A percentile compares a stretch with the other conserved stretches of the same genome.
These are phyloP conservation scores for Lobophora halterata DNA, from an alignment of 2,888 invertebrate genomes.

Conservation along the genomic window DNA sequence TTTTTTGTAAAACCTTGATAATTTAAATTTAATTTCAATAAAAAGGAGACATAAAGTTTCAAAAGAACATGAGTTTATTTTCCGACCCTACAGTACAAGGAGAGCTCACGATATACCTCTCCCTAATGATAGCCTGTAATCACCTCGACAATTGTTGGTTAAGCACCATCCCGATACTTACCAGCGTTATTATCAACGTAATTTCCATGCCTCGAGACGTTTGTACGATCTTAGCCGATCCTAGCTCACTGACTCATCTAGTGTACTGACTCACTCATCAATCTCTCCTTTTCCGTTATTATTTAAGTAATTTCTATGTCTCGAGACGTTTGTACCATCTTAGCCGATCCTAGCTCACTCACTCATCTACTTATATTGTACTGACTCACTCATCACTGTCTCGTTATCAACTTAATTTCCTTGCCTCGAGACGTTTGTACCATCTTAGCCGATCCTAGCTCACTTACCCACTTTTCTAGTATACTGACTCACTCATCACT, in stretches of 20 bases:
- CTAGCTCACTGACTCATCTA: constrained; percentile 4
- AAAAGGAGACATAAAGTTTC: not conserved
- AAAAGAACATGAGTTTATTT: not conserved
- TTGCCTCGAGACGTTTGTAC: not conserved
- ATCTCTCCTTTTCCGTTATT: no score
- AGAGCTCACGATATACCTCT: constrained; percentile 18
- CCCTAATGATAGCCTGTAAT: constrained; percentile 22
- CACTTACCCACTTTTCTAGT: constrained; percentile 3
- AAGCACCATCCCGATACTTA: constrained; percentile 15
- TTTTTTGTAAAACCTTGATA: no score
- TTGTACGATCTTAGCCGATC: not conserved
- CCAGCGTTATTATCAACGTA: constrained; percentile 11
- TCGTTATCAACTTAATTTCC: constrained; percentile 11
- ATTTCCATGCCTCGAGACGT: constrained; percentile 2
- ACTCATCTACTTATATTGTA: no score
- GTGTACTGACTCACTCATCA: no score
- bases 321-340: no score
- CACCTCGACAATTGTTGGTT: constrained; percentile 18
- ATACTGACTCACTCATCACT: no score
- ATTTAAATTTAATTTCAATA: no score
- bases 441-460: no score
- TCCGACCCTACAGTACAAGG: not conserved
- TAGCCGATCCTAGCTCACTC: no score
- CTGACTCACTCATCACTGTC: no score
- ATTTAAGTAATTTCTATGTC: no score